These are phyloP conservation scores for Progne subis DNA, from an alignment of 2,113 vertebrate species.

Conservation along the genomic window DNA sequence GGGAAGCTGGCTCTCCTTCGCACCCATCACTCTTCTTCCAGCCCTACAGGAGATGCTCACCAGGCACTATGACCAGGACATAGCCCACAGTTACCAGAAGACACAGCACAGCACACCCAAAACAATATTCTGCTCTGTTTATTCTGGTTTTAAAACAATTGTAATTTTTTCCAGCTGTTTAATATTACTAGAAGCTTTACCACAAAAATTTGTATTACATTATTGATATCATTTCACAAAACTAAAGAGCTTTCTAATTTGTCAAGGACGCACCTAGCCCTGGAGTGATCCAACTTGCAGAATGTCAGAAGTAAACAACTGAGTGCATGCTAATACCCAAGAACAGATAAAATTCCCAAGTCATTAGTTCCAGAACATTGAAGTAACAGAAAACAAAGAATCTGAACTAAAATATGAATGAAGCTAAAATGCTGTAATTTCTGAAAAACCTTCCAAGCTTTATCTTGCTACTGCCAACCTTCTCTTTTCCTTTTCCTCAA, in stretches of 20 bases:
- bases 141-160: not conserved
- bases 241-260: not conserved
- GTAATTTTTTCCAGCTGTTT: not conserved
- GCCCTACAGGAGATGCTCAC: not conserved
- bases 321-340: not conserved
- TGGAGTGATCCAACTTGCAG: not conserved
- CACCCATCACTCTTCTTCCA: not conserved
- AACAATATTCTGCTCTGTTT: not conserved
- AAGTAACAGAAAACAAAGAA: not conserved
- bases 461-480: not conserved
- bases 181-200: not conserved
- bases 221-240: not conserved
- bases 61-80: not conserved
- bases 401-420: not conserved
- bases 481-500: not conserved
- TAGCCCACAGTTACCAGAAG: not conserved
- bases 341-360: not conserved
- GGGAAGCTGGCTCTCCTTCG: rapidly evolving
- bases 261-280: not conserved
- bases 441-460: not conserved
- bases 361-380: not conserved
- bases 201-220: not conserved
- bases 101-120: not conserved
- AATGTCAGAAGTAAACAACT: not conserved
- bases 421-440: not conserved